Base-by-base conservation (phyloP, 2,888 invertebrate species). In the Chrysomela aeneicollis region DNA sequence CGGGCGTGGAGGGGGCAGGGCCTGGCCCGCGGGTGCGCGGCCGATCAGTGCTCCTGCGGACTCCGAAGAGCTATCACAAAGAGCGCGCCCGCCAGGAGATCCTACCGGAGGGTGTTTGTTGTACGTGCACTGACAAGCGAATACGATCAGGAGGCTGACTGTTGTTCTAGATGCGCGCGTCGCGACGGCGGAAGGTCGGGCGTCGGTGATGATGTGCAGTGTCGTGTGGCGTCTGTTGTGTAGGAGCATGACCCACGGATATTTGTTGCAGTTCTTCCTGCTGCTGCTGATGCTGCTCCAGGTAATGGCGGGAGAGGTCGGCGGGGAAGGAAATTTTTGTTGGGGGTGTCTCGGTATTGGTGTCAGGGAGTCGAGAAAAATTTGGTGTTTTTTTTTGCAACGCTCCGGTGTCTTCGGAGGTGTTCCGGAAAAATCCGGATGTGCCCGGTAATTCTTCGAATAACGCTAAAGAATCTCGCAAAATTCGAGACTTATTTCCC, bases 211-310 rank as follows among this genome's bases (percentile, higher is more conserved):
- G 78, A 84, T 84, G 84, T 84, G 84, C 81, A 82, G 83, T 82
- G 83, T 84, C 78, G 82, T 84, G 83, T 84, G 84, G 84, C 82
- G 84, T 74, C 81, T 84, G 77, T 80, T 84, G 80, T 82, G 82
- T 82, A 83, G 83, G 81, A 84, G 82, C 81, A 83, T 84, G 83
- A 83, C 83, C 79, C 83, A 84, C 81, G 84, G 84, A 84, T 84
- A 84, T 81, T 84, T 84, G 76, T 79, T 84, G 78, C 83, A 83
- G 79, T 82, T 82, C 73, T 83, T 83, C 76, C 78, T 84, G 67
- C 76, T 84, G 72, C 80, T 84, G 70, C 79, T 84, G 69, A 82
- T 80, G 71, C 78, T 83, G 71, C 80, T 84, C 67, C 84, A 84
- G 83, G 84, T 84, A 81, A 79, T 68, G 64, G 19, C 21, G 19